Conservation (phyloP, 2,113 vertebrate genomes). For the Festucalex cinctus region DNA sequence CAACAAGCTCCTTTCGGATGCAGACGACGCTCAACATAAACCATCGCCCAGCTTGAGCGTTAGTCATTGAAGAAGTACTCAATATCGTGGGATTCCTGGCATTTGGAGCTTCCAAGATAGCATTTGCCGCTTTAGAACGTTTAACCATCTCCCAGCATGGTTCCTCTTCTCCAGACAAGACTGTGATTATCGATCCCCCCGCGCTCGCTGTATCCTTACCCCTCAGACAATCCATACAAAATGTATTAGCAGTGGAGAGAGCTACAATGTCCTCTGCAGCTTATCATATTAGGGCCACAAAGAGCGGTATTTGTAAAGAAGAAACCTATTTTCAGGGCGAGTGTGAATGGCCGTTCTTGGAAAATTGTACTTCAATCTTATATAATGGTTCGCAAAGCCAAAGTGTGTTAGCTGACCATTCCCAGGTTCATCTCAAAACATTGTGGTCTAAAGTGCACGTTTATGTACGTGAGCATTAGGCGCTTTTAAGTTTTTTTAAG, state of each 20-base stretch:
- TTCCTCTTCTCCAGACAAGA: constrained; percentile 67
- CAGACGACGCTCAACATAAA: constrained; percentile 45
- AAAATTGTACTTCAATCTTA: constrained; percentile 32
- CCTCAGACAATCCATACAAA: constrained; percentile 73
- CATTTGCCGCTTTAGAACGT: constrained; percentile 55
- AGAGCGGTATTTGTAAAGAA: constrained; percentile 64
- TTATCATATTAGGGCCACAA: constrained; percentile 69
- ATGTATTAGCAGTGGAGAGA: constrained; percentile 71
- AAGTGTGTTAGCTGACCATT: constrained; percentile 32
- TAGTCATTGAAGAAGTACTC: constrained; percentile 60
- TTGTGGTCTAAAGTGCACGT: constrained; percentile 9
- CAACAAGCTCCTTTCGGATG: constrained; percentile 52
- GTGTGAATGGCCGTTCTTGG: constrained; percentile 40
- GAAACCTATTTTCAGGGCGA: constrained; percentile 47
- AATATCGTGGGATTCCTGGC: constrained; percentile 59
- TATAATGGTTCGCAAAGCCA: constrained; percentile 35
- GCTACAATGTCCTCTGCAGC: constrained; percentile 73
- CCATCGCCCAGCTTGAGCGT: constrained; percentile 49
- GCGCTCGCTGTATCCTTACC: constrained; percentile 62
- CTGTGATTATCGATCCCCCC: constrained; percentile 67
- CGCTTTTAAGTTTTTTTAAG: background rate
- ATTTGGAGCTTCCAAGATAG: constrained; percentile 57
- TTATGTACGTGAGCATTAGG: constrained; percentile 1
- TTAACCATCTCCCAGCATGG: constrained; percentile 68
- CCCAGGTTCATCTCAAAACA: constrained; percentile 20